These are phyloP conservation scores for Papilio polyxenes DNA, from an alignment of 1,140 invertebrate genomes.

Conservation along the genomic window DNA sequence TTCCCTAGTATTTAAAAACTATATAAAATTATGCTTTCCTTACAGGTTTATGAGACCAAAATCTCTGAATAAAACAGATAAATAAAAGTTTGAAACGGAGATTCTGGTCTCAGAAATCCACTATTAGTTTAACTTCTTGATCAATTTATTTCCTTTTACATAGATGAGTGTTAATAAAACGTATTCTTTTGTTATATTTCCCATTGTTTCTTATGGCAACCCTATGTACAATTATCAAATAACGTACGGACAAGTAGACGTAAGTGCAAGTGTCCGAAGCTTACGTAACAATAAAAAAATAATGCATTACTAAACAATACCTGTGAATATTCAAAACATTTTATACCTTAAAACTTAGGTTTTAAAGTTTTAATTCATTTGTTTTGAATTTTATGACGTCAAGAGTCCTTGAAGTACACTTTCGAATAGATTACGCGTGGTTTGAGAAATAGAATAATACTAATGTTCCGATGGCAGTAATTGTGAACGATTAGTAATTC, in stretches of 20 bases:
- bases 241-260: conserved; percentile 48
- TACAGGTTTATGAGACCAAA: too few relatives aligned
- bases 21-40: too few relatives aligned
- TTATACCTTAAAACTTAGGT: neutral
- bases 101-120: too few relatives aligned
- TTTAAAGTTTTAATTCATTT: neutral
- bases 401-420: conserved; percentile 43
- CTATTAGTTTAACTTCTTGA: too few relatives aligned
- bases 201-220: neutral
- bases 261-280: conserved; percentile 32
- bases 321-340: neutral
- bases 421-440: conserved; percentile 45
- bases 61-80: too few relatives aligned
- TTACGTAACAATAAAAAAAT: conserved; percentile 22
- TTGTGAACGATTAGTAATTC: conserved; percentile 42
- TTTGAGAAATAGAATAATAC: conserved; percentile 46
- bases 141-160: too few relatives aligned
- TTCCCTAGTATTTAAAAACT: too few relatives aligned
- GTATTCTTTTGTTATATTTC: too few relatives aligned
- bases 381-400: neutral
- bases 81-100: too few relatives aligned
- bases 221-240: conserved; percentile 51
- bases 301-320: neutral
- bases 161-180: too few relatives aligned
- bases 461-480: conserved; percentile 38